phyloP scores from a whole-genome alignment of 2,113 vertebrate genomes.

The Lonchura striata region DNA sequence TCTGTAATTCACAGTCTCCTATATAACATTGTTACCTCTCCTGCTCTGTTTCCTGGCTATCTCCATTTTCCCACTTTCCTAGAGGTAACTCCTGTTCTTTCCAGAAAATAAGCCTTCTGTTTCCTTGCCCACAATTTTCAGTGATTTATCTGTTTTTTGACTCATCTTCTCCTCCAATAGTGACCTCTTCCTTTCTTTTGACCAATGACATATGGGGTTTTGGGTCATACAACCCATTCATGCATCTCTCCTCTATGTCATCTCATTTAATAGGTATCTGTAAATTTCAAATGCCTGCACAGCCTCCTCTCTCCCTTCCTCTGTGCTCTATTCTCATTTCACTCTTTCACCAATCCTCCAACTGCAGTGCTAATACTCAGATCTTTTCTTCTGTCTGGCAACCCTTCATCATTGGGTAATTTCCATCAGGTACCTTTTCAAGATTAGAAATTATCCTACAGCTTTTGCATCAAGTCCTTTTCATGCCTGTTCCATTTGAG shows the following conservation, averaged over 20 bases:
- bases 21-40: background rate
- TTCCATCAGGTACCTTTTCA: slow-evolving; percentile 18
- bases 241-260: background rate
- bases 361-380: background rate
- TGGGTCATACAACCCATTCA: background rate
- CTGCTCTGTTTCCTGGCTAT: background rate
- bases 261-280: background rate
- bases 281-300: background rate
- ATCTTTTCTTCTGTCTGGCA: slow-evolving; percentile 38
- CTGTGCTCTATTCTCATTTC: background rate
- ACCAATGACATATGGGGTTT: background rate
- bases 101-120: background rate
- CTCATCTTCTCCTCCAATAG: background rate
- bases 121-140: background rate
- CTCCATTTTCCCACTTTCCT: background rate
- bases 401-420: slow-evolving; percentile 5
- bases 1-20: background rate
- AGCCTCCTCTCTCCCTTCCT: background rate
- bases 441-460: slow-evolving; percentile 5
- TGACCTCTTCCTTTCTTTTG: background rate
- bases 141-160: background rate
- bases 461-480: slow-evolving; percentile 26
- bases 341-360: background rate
- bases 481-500: background rate
- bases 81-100: background rate